Conservation (phyloP, 1,140 invertebrate species). For the Cydia pomonella region DNA sequence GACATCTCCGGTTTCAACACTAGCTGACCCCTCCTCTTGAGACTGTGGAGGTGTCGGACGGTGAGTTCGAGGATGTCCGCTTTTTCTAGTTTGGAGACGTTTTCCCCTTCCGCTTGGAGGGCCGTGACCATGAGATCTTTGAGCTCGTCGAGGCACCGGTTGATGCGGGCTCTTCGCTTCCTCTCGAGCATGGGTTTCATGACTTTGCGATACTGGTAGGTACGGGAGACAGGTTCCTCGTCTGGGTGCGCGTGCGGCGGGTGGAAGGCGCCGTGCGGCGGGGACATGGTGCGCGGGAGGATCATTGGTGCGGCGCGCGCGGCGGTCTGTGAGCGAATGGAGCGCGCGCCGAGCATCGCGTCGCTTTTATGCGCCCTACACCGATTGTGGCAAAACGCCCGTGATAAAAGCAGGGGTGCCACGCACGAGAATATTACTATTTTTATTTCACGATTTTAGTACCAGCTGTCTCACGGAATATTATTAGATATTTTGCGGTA, state of each 20-base stretch:
- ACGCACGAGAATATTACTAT: conserved; percentile 35
- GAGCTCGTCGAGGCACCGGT: conserved; percentile 94
- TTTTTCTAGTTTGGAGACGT: conserved; percentile 97
- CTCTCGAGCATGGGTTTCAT: conserved; percentile 98
- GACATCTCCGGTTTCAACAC: conserved; percentile 89
- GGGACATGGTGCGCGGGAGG: conserved; percentile 71
- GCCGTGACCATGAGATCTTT: conserved; percentile 95
- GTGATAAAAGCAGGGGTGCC: conserved; percentile 77
- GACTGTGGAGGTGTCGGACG: conserved; percentile 91
- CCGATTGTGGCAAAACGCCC: conserved; percentile 78
- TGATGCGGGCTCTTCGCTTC: conserved; percentile 94
- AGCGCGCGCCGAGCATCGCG: conserved; percentile 65
- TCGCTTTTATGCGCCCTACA: conserved; percentile 76
- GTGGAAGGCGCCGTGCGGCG: conserved; percentile 73
- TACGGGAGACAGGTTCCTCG: conserved; percentile 90
- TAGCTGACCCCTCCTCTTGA: conserved; percentile 84
- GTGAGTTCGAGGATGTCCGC: conserved; percentile 98
- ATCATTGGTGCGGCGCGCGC: conserved; percentile 74
- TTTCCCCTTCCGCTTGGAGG: conserved; percentile 91
- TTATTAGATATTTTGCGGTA: not conserved
- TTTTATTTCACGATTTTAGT: conserved; percentile 24
- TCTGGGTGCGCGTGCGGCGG: conserved; percentile 74
- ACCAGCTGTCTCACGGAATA: not conserved
- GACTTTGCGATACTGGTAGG: conserved; percentile 94
- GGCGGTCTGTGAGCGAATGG: conserved; percentile 72